Conservation (phyloP, 2,888 invertebrate genomes). For the Acleris cristana region DNA sequence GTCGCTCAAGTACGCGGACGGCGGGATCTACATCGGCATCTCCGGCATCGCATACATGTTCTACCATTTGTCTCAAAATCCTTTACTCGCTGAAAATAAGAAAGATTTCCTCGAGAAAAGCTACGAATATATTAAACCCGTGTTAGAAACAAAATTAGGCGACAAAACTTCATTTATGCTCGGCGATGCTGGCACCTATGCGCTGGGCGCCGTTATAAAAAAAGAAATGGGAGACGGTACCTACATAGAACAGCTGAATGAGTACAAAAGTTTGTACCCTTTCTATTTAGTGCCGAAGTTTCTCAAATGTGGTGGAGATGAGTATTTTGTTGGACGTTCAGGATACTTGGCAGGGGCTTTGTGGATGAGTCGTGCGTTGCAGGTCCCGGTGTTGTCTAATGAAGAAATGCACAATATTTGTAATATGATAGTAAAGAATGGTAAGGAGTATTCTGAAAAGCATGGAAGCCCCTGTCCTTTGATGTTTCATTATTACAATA, state of each 20-base stretch:
- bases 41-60: constrained; percentile 91
- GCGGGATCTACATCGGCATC: constrained; percentile 87
- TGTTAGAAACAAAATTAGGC: constrained; percentile 82
- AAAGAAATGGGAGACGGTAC: constrained; percentile 75
- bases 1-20: constrained; percentile 74
- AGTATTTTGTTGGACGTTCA: constrained; percentile 92
- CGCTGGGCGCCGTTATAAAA: constrained; percentile 87
- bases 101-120: constrained; percentile 82
- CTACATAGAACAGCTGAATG: constrained; percentile 59
- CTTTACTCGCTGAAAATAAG: constrained; percentile 71
- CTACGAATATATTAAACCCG: constrained; percentile 85
- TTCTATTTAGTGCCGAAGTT: constrained; percentile 75
- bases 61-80: constrained; percentile 86
- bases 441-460: constrained; percentile 85
- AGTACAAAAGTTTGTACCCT: constrained; percentile 67
- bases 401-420: constrained; percentile 86
- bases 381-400: constrained; percentile 66
- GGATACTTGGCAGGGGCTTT: constrained; percentile 91
- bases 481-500: constrained; percentile 91
- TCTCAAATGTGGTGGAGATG: constrained; percentile 89
- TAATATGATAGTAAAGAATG: constrained; percentile 87
- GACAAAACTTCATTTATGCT: constrained; percentile 89
- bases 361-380: constrained; percentile 86
- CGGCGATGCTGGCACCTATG: constrained; percentile 91
- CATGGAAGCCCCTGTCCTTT: constrained; percentile 86